These are phyloP conservation scores for Pristionchus entomophagus DNA, from an alignment of 2,888 invertebrate genomes.

Conservation along the genomic window DNA sequence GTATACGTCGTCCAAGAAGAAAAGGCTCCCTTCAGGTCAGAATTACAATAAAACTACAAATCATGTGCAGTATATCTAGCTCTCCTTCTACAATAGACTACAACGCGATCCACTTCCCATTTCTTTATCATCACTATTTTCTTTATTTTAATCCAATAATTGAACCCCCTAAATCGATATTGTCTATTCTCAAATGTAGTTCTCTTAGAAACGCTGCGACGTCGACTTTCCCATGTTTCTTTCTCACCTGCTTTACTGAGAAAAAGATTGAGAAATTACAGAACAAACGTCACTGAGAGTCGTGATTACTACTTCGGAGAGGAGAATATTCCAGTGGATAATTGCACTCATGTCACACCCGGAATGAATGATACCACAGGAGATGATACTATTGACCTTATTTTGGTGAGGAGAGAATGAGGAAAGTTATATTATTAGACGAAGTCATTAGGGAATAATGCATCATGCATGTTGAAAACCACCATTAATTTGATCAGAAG, in stretches of 20 bases:
- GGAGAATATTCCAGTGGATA: background rate
- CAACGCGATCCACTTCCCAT: too few relatives aligned
- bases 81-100: too few relatives aligned
- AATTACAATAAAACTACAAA: background rate
- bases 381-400: constrained; percentile 1
- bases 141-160: too few relatives aligned
- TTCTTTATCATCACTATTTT: too few relatives aligned
- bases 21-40: background rate
- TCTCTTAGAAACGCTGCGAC: too few relatives aligned
- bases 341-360: background rate
- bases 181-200: too few relatives aligned
- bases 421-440: too few relatives aligned
- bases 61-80: too few relatives aligned
- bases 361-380: background rate
- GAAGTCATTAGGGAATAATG: too few relatives aligned
- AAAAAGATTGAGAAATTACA: background rate
- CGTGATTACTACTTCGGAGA: constrained; percentile 24
- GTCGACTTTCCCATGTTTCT: background rate
- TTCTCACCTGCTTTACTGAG: background rate
- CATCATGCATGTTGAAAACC: too few relatives aligned
- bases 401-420: background rate
- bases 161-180: too few relatives aligned
- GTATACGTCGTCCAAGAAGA: constrained; percentile 15
- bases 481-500: background rate
- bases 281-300: background rate